Percentiles rank a stretch among this genome's conserved stretches.
These are phyloP conservation scores for Caenorhabditis brenneri DNA, from an alignment of 1,140 invertebrate species.

Conservation along the genomic window DNA sequence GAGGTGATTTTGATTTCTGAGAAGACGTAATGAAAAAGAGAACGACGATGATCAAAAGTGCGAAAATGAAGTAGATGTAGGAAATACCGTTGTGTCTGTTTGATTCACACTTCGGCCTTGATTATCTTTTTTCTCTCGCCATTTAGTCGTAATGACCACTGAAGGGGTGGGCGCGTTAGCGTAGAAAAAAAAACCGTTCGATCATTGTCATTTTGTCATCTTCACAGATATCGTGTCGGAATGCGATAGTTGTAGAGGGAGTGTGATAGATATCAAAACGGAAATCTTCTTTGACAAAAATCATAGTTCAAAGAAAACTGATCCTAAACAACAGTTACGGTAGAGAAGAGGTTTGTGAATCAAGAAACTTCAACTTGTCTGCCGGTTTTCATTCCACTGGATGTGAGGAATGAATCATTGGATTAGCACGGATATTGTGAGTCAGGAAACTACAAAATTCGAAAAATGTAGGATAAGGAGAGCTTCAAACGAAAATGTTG, in stretches of 20 bases:
- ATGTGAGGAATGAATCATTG: no score
- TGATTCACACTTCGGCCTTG: constrained; percentile 33
- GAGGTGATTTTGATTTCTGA: neutral
- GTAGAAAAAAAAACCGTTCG: constrained; percentile 15
- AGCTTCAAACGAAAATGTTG: no score
- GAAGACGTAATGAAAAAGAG: neutral
- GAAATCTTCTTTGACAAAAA: neutral
- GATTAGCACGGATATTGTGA: no score
- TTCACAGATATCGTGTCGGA: constrained; percentile 12
- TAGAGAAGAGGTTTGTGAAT: no score
- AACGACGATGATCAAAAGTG: neutral
- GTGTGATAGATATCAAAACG: no score
- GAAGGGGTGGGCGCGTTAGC: neutral
- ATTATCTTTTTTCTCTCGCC: constrained; percentile 1
- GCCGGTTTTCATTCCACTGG: no score
- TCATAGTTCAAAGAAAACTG: no score
- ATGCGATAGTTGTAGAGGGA: neutral
- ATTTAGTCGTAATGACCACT: constrained; percentile 4
- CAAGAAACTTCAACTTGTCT: no score
- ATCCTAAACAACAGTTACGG: no score
- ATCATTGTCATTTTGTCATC: neutral
- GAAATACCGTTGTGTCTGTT: neutral
- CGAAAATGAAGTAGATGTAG: neutral
- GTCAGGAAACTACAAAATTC: no score
- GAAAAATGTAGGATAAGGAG: no score